Evolutionary conservation across 2,113 vertebrate species (phyloP), one percentile per base, ranked within the genome.

Genomic region (cattle (Bos taurus)): DNA sequence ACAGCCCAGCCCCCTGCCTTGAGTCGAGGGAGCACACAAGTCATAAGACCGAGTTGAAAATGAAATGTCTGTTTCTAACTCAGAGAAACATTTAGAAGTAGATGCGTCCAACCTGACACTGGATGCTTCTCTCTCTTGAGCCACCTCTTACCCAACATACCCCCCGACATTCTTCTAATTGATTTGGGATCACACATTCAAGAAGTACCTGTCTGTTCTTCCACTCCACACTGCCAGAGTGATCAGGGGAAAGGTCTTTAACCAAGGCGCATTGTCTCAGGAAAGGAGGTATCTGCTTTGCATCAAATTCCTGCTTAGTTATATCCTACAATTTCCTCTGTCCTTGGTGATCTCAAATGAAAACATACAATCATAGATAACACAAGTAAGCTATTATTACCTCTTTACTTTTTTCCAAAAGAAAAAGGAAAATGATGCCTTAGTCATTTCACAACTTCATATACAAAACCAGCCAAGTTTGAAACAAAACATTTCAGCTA

Each of bases 401-500:
- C 43, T 74, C 36, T 80, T 80, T 25, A 74, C 36, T 64, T 90
- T 67, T 74, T 26, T 90, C 7, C 52, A 89, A 77, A 97, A 98
- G 46, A n/a, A 62, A 89, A 95, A 95, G 50, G 52, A 26, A 95
- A 94, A 90, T 57, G 86, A 74, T 64, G 87, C 46, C 50, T 91
- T 91, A 8, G 60, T 82, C 52, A 87, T 95, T 98, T 97, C 78
- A 90, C 89, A 97, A 91, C 91, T 59, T 91, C 62, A 83, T 25
- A 40, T 48, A 7, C 13, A 64, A 89, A 96, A 54, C 9, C 19
- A 92, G 91, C 77, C 77, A 93, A 87, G 19, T 96, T 62, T 48
- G 60, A 96, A 96, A 85, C 59, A 83, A 94, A 94, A 93, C 25
- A 87, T 85, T 64, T 93, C 67, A 78, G 88, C 74, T 71, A 10